Percentiles rank a stretch among this genome's conserved stretches.
phyloP scores from a whole-genome alignment of 2,113 vertebrate species.

The Notarius lentiginosus region DNA sequence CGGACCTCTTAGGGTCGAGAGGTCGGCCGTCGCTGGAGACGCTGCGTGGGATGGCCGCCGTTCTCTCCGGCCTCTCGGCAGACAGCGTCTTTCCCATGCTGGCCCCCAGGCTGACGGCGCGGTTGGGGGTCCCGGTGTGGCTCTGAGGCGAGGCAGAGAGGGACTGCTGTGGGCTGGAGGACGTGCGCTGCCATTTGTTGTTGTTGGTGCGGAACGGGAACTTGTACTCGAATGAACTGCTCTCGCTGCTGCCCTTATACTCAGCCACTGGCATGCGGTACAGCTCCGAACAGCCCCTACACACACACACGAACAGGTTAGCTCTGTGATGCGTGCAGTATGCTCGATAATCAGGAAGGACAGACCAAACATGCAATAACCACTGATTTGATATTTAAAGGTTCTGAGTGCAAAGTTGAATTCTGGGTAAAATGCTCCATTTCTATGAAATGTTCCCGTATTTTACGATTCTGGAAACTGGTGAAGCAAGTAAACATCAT shows the following conservation, averaged over 20 bases:
- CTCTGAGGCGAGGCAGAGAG: constrained; percentile 84
- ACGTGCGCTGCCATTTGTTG: constrained; percentile 96
- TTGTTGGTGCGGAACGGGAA: constrained; percentile 95
- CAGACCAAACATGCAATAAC: too few relatives aligned
- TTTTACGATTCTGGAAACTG: too few relatives aligned
- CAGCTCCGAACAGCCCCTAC: constrained; percentile 92
- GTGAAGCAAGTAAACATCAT: too few relatives aligned
- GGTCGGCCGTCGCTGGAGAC: constrained; percentile 96
- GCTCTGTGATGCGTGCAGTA: neutral
- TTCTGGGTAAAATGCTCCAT: too few relatives aligned
- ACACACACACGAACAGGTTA: neutral
- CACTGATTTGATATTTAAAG: too few relatives aligned
- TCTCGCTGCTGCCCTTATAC: constrained; percentile 88
- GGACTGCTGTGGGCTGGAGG: constrained; percentile 83
- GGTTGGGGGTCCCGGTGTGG: constrained; percentile 69
- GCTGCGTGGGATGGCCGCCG: constrained; percentile 89
- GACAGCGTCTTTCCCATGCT: constrained; percentile 83
- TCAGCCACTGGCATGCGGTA: constrained; percentile 90
- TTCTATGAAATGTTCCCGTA: too few relatives aligned
- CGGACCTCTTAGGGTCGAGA: constrained; percentile 84
- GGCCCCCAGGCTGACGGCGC: constrained; percentile 79
- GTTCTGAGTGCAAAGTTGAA: too few relatives aligned
- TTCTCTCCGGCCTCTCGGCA: constrained; percentile 82
- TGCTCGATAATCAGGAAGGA: neutral
- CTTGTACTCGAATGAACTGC: constrained; percentile 92